phyloP scores from a whole-genome alignment of 2,888 invertebrate species.

The Abscondita cerata region DNA sequence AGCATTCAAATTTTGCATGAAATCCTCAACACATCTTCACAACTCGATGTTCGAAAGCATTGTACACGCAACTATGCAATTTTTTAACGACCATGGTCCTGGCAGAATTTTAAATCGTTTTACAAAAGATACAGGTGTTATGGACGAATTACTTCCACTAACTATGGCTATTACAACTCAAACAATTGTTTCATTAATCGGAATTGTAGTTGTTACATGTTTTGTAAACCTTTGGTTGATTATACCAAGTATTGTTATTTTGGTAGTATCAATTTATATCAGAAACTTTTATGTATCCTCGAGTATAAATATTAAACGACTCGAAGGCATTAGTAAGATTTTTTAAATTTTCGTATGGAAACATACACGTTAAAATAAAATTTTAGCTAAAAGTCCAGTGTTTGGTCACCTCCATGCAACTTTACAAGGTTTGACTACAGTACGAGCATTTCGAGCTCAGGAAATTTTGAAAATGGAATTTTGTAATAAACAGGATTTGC shows the following conservation, averaged over 20 bases:
- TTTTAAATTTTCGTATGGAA: not conserved
- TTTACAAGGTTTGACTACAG: constrained; percentile 54
- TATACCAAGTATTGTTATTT: constrained; percentile 69
- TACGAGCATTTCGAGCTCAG: constrained; percentile 52
- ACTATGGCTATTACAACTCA: constrained; percentile 45
- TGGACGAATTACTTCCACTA: too few relatives aligned
- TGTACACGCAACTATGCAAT: constrained; percentile 39
- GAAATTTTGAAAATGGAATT: constrained; percentile 50
- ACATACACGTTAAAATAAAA: not conserved
- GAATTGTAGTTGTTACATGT: constrained; percentile 74
- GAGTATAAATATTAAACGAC: constrained; percentile 75
- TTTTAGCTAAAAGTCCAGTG: constrained; percentile 55
- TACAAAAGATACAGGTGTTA: constrained; percentile 42
- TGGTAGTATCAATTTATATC: constrained; percentile 68
- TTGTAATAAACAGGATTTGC: constrained; percentile 53
- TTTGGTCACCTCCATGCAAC: constrained; percentile 55
- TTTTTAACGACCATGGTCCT: constrained; percentile 40
- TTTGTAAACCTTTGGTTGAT: constrained; percentile 73
- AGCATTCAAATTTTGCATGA: constrained; percentile 43
- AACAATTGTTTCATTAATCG: constrained; percentile 67
- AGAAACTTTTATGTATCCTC: constrained; percentile 73
- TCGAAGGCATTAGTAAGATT: constrained; percentile 70
- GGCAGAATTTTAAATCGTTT: constrained; percentile 45
- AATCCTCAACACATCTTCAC: constrained; percentile 44
- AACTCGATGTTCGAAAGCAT: constrained; percentile 36